Evolutionary conservation across 2,113 vertebrate species (phyloP), one percentile per base, ranked within the genome.

Genomic region (Microtus pennsylvanicus): DNA sequence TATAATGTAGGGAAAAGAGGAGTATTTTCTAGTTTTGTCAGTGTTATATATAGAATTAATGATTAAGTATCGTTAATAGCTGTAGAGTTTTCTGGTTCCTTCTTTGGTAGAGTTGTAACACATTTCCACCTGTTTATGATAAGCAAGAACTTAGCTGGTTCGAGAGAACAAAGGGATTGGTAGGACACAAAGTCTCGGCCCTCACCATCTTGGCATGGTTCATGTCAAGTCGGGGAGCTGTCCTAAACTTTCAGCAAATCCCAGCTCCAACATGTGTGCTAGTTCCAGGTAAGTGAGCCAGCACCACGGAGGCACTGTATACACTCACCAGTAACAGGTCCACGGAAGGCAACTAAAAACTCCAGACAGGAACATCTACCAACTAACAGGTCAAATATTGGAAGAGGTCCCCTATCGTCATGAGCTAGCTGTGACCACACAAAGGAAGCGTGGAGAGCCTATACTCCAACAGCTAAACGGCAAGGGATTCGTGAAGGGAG

Each of bases 221-320:
- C 85, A 77, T 58, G 55, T 93, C 92, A 88, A 13, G 0, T 8
- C 81, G 86, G 69, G 97, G 97, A 98, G 98, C 98, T 98, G 98
- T 98, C 98, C 98, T 95, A 94, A 63, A 33, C 86, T 98, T 98
- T 98, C 98, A 98, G 98, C 96, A 98, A 95, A 97, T 96, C 72
- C 28, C 88, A 96, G 13, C 82, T 67, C 52, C 88, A 96, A 83
- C 87, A 74, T 2, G 24, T 14, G 75, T 1, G 42, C 89, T 81
- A 6, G 33, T n/a, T 22, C 35, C 16, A 58, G n/a, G 50, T 33
- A 81, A n/a, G 76, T 19, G 76, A 52, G 70, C 75, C 0, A 92
- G 0, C 50, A 65, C 78, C 93, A 35, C 33, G 78, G 69, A 91
- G 42, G 61, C 2, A 24, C 45, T 67, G 35, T 90, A 78, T 72